phyloP scores from a whole-genome alignment of 1,140 invertebrate species.

The Aphaenogaster floridana region DNA sequence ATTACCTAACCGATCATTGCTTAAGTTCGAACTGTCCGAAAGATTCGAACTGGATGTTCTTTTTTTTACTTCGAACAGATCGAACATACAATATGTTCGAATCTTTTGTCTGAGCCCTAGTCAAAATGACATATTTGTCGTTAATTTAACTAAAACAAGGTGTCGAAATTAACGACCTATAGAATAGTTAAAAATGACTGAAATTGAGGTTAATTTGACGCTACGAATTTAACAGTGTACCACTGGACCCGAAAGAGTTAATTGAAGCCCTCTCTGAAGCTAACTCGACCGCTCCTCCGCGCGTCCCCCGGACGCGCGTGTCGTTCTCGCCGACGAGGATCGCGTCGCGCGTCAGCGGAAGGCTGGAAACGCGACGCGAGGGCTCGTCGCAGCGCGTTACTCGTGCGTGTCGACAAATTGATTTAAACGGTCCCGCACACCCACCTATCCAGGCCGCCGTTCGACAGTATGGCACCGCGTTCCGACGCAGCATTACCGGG shows the following conservation, averaged over 20 bases:
- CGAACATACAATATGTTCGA: too few species aligned
- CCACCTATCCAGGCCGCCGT: constrained; percentile 54
- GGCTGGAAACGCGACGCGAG: constrained; percentile 40
- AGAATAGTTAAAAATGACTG: too few species aligned
- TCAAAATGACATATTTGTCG: too few species aligned
- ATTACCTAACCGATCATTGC: too few species aligned
- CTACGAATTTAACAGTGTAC: too few species aligned
- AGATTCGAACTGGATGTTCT: too few species aligned
- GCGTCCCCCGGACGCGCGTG: not conserved
- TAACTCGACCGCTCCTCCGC: not conserved
- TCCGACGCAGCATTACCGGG: constrained; percentile 13
- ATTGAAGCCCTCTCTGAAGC: not conserved
- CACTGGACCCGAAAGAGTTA: not conserved
- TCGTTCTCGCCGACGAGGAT: not conserved
- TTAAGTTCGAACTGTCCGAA: too few species aligned
- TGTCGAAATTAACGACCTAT: too few species aligned
- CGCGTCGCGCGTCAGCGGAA: constrained; percentile 51
- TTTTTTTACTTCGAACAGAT: too few species aligned
- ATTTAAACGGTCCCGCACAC: constrained; percentile 75
- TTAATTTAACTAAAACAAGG: too few species aligned
- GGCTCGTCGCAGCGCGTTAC: constrained; percentile 52
- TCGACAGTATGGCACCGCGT: constrained; percentile 56
- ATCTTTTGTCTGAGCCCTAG: too few species aligned
- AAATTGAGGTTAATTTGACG: too few species aligned
- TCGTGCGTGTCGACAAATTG: constrained; percentile 74